phyloP scores from a whole-genome alignment of 2,113 vertebrate genomes.

The Camelus dromedarius region DNA sequence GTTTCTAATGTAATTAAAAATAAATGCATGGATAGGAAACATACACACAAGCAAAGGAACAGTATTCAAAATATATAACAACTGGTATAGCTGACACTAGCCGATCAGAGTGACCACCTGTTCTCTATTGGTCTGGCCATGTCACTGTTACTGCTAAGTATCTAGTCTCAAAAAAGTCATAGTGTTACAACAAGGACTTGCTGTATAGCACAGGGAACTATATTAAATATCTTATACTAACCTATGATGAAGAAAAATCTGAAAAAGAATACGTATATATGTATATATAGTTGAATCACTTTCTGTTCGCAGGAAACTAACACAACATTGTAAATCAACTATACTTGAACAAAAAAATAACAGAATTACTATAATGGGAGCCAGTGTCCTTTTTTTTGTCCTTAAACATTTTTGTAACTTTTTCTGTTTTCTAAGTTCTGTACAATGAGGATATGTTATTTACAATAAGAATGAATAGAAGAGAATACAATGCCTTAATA shows the following conservation, averaged over 20 bases:
- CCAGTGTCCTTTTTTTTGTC: neutral
- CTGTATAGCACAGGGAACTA: too few relatives aligned
- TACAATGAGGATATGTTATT: neutral
- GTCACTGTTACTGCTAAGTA: neutral
- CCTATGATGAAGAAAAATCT: too few relatives aligned
- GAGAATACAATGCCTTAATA: neutral
- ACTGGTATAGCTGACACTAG: neutral
- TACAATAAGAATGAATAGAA: slow-evolving; percentile 1
- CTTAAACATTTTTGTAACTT: neutral
- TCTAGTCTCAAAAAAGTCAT: neutral
- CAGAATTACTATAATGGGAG: neutral
- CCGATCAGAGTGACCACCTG: neutral
- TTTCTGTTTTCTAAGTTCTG: neutral
- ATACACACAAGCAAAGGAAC: neutral
- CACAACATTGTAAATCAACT: too few relatives aligned
- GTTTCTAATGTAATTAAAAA: slow-evolving; percentile 17
- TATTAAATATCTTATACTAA: too few relatives aligned
- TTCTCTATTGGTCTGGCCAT: neutral
- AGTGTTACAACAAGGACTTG: neutral
- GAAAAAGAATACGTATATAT: too few relatives aligned
- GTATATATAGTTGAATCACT: too few relatives aligned
- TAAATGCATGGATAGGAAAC: neutral
- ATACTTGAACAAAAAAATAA: neutral
- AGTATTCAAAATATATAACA: neutral
- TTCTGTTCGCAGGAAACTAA: too few relatives aligned